Percentiles rank a stretch among this genome's conserved stretches.
Conservation (phyloP, 2,888 invertebrate species). For the Stenodema calcarata region DNA sequence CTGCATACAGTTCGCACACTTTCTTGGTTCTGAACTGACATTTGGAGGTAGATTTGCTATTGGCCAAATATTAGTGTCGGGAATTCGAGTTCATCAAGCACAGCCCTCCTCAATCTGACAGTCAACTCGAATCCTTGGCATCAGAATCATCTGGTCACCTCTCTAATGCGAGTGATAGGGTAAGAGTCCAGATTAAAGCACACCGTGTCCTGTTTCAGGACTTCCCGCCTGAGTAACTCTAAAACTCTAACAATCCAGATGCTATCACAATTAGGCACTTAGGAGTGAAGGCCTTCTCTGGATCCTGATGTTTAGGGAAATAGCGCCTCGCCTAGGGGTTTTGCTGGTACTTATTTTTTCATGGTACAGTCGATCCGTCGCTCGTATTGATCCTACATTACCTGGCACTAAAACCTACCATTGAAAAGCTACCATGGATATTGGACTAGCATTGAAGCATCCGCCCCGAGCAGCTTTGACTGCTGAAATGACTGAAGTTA, state of each 20-base stretch:
- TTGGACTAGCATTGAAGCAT: no score
- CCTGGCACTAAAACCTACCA: no score
- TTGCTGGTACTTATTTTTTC: neutral
- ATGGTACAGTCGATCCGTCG: neutral
- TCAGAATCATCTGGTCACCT: neutral
- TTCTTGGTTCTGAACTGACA: neutral
- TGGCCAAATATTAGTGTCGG: neutral
- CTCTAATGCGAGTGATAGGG: neutral
- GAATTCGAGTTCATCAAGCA: neutral
- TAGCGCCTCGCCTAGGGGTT: neutral
- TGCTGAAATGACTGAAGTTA: no score
- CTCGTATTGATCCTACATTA: no score
- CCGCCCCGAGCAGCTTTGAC: no score
- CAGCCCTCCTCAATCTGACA: neutral
- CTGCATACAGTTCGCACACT: neutral
- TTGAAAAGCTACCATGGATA: no score
- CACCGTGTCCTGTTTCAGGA: neutral
- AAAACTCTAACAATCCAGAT: neutral
- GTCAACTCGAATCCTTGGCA: neutral
- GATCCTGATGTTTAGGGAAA: neutral
- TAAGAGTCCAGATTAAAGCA: neutral
- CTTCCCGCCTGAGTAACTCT: neutral
- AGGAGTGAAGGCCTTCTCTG: neutral
- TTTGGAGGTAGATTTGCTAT: neutral
- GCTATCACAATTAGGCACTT: neutral